These are phyloP conservation scores for Acromyrmex echinatior DNA, from an alignment of 1,140 invertebrate species.

Conservation along the genomic window DNA sequence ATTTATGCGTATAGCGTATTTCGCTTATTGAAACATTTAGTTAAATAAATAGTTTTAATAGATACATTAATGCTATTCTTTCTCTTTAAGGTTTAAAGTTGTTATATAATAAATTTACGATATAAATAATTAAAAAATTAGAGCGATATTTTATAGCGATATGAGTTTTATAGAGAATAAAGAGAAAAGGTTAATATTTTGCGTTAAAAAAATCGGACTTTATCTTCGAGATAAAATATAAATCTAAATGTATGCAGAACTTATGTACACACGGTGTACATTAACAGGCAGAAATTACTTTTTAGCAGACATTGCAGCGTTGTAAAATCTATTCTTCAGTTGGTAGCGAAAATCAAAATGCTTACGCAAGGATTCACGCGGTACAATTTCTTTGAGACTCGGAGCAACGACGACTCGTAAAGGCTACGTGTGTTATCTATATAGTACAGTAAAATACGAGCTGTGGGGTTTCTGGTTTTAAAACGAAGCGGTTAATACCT, in stretches of 20 bases:
- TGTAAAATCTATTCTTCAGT: slow-evolving; percentile 57
- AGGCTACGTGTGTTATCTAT: slow-evolving; percentile 75
- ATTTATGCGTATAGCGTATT: slow-evolving; percentile 34
- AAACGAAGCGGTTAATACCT: slow-evolving; percentile 84
- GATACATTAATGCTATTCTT: slow-evolving; percentile 14
- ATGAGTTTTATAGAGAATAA: neutral
- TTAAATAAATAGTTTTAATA: slow-evolving; percentile 27
- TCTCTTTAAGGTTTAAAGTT: neutral
- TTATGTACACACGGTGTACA: neutral
- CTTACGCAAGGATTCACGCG: slow-evolving; percentile 24
- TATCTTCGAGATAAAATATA: neutral
- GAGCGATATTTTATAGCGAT: neutral
- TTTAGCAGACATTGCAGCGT: slow-evolving; percentile 26
- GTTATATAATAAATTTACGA: neutral
- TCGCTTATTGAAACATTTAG: slow-evolving; percentile 34
- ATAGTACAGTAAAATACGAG: slow-evolving; percentile 85
- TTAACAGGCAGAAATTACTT: slow-evolving; percentile 21
- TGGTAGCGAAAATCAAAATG: slow-evolving; percentile 26
- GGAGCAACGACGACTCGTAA: slow-evolving; percentile 57
- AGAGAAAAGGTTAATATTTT: neutral
- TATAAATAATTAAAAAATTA: neutral
- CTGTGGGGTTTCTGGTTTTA: slow-evolving; percentile 79
- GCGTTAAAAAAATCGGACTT: neutral
- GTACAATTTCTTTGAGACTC: slow-evolving; percentile 23
- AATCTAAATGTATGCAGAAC: neutral